A percentile compares a stretch with the other conserved stretches of the same genome.
These are phyloP conservation scores for Salvelinus namaycush DNA, from an alignment of 2,113 vertebrate species.

Conservation along the genomic window DNA sequence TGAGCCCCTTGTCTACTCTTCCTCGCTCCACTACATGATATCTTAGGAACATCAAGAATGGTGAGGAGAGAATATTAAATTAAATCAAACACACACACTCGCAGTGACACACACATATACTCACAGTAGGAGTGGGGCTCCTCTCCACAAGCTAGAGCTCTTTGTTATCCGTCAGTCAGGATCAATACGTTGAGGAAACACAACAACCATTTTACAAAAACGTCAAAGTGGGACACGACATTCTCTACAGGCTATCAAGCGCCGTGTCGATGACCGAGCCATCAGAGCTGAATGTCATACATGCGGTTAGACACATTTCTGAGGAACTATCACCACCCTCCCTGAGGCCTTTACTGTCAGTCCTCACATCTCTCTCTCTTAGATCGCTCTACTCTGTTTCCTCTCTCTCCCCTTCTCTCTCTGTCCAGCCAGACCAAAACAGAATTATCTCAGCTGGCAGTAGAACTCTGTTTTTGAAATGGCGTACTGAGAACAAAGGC, in stretches of 20 bases:
- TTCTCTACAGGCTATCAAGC: neutral
- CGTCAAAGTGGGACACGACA: neutral
- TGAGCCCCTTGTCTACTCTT: constrained; percentile 19
- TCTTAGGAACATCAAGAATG: neutral
- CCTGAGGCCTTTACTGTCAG: constrained; percentile 31
- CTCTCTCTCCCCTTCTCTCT: neutral
- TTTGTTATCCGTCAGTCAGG: neutral
- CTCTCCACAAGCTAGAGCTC: neutral
- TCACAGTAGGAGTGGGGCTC: neutral
- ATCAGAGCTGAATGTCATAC: constrained; percentile 61
- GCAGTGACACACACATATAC: neutral
- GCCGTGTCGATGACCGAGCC: constrained; percentile 45
- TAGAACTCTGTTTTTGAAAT: constrained; percentile 33
- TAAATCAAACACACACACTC: neutral
- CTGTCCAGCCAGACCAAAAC: neutral
- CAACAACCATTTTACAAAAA: neutral
- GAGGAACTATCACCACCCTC: constrained; percentile 27
- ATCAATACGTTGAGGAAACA: neutral
- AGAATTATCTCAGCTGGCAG: too few relatives aligned
- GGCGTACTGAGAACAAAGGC: constrained; percentile 45
- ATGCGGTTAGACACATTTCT: constrained; percentile 58
- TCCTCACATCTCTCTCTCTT: neutral
- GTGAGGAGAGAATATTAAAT: constrained; percentile 16
- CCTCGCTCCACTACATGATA: neutral
- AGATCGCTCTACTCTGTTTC: neutral